Base-by-base conservation (phyloP, 1,140 invertebrate species). In the Anastatus disparis region DNA sequence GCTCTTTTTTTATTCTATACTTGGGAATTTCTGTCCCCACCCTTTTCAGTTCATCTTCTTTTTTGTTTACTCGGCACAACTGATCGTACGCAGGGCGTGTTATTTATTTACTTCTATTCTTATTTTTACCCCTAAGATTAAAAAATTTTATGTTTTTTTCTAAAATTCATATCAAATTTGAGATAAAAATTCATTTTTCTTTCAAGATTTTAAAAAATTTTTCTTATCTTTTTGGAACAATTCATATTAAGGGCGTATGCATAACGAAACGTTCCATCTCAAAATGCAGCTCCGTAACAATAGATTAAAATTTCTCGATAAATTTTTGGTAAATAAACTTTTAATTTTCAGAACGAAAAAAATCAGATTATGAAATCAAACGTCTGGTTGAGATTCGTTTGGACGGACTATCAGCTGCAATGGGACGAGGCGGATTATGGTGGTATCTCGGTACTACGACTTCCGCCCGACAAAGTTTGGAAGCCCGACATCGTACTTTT, bases 351-450 rank as follows among this genome's bases (percentile, higher is more conserved):
- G 97, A 98, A 99, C 81, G 97, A 99, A 87, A 98, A 98, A 86
- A 98, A 97, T 88, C 97, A 99, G 89, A 97, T 99, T 79, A 98
- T 98, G 96, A 99, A 98, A 87, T 97, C 96, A 10, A 99, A 99
- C 84, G 96, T 99, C 35, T 99, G 97, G 97, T 88, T 98, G 79
- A 90, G 96, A 85, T 90, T 98, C 87, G 95, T 96, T 62, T 99
- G 98, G 98, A 93, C 91, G 82, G 98, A 99, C 86, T 99, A 99
- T 86, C 97, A 99, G 85, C 87, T 99, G 76, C 91, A 93, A 82
- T 99, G 98, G 98, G 95, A 99, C 80, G 95, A 98, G 79, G 94
- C 95, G 59, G 95, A 99, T 84, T 99, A 99, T 81, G 97, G 97
- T 55, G 96, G 97, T 50, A 99, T 99, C 73, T 93, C 93, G 29